Evolutionary conservation across 23 tunicate species (phyloP), one percentile per base, ranked within the genome.

Genomic region (Aplidium turbinatum): DNA sequence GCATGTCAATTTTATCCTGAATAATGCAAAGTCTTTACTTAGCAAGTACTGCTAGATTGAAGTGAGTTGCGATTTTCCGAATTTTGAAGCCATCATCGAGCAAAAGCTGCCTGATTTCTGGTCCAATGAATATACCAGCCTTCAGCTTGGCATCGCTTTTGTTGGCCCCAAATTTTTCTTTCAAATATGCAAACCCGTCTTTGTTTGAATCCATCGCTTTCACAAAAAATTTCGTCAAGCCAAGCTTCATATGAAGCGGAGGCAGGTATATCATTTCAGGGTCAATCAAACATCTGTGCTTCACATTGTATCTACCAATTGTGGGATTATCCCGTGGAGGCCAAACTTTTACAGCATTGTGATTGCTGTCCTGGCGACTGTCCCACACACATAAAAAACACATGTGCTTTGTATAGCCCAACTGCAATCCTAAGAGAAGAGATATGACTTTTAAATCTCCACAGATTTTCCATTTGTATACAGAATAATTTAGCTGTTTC

Each of bases 351-450:
- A 57, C 50, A n/a, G 79, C 79, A 74, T 74, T 55, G 67, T 74
- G 79, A 74, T 51, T 74, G 79, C 79, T 74, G 76, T 70, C 76
- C 35, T 70, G 50, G 38, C 79, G 79, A 74, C 79, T 74, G 54
- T 74, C 32, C 50, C 79, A 57, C 28, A 74, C 51, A 47, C 79
- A 57, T 74, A 56, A 56, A 57, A 74, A 74, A 28, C 79, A 56
- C 79, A 74, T 57, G 38, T 57, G 51, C 50, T 74, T 74, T 57
- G 79, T 56, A 30, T 74, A 74, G 9, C 76, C 76, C 19, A 47
- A 70, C 76, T 47, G 35, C 79, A 74, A 74, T 26, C 67, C 31
- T 11, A 74, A 51, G 79, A 74, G 50, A 34, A 56, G 67, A 74
- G 51, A 74, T 38, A 74, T 20, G n/a, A 74, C 79, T 74, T 74